A percentile compares a stretch with the other conserved stretches of the same genome.
Evolutionary conservation across 2,797 vertebrate species (phyloP).

Genomic region (Oreonectes daqikongensis): DNA sequence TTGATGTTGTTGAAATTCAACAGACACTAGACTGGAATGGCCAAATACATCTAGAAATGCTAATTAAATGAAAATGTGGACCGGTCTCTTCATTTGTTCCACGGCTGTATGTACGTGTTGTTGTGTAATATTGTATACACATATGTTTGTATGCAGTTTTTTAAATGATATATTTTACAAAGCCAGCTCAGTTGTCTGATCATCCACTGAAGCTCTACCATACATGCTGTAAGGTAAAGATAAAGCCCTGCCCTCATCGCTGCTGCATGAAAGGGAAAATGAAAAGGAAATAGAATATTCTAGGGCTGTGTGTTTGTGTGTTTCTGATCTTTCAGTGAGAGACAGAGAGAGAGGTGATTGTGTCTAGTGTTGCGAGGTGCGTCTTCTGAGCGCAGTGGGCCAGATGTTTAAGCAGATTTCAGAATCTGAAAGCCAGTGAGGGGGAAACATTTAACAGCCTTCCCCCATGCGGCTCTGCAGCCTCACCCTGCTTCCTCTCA

Average conservation of each 20-base stretch:
- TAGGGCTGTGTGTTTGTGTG: conserved; percentile 18
- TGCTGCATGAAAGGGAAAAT: conserved; percentile 8
- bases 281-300: conserved; percentile 21
- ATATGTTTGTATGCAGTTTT: background rate
- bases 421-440: conserved; percentile 62
- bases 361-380: conserved; percentile 5
- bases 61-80: too few species aligned
- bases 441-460: conserved; percentile 67
- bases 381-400: conserved; percentile 49
- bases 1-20: too few species aligned
- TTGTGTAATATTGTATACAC: too few species aligned
- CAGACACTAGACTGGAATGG: too few species aligned
- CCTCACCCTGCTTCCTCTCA: conserved; percentile 6
- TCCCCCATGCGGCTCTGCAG: conserved; percentile 19
- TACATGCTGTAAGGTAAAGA: background rate
- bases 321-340: conserved; percentile 30
- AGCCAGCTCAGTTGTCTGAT: background rate
- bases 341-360: conserved; percentile 1
- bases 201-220: background rate
- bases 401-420: conserved; percentile 63
- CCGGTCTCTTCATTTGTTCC: too few species aligned
- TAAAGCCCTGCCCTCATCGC: conserved; percentile 1
- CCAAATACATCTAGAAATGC: too few species aligned
- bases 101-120: too few species aligned
- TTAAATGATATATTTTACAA: background rate